These are phyloP conservation scores for Arge pagana DNA, from an alignment of 2,888 invertebrate species.

Conservation along the genomic window DNA sequence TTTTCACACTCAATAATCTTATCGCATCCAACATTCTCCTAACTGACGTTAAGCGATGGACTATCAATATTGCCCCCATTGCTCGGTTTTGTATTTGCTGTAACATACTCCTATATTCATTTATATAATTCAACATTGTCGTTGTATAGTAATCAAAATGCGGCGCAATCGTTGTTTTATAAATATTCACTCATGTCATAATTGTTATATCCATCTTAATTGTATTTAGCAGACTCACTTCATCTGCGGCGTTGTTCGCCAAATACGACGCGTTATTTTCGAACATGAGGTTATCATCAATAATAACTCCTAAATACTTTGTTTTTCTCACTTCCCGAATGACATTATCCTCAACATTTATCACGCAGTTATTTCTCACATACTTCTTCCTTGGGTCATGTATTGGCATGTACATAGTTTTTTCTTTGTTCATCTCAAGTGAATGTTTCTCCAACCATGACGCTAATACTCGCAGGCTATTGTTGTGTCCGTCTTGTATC, in stretches of 20 bases:
- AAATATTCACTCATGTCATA: constrained; percentile 7
- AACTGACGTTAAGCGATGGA: constrained; percentile 18
- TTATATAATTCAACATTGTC: constrained; percentile 16
- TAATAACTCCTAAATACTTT: constrained; percentile 21
- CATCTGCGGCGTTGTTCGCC: constrained; percentile 12
- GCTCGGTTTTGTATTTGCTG: constrained; percentile 25
- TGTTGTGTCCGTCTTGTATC: constrained; percentile 12
- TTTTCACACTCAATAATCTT: constrained; percentile 16
- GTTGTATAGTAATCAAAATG: constrained; percentile 27
- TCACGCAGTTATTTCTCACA: not conserved
- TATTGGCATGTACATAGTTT: constrained; percentile 16
- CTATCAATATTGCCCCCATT: constrained; percentile 22
- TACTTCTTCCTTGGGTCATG: constrained; percentile 16
- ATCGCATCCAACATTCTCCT: constrained; percentile 16
- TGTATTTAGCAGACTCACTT: constrained; percentile 16
- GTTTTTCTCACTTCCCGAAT: constrained; percentile 15
- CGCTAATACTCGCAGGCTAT: not conserved
- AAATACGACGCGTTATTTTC: constrained; percentile 11
- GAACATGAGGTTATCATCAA: constrained; percentile 21
- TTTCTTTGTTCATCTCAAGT: constrained; percentile 11
- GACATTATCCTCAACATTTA: constrained; percentile 2
- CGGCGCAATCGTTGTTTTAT: constrained; percentile 21
- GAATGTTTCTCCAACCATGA: constrained; percentile 6
- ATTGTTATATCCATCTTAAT: constrained; percentile 5
- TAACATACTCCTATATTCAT: constrained; percentile 11